Base-by-base conservation (phyloP, 2,797 vertebrate species). In the Myoxocephalus aenaeus region DNA sequence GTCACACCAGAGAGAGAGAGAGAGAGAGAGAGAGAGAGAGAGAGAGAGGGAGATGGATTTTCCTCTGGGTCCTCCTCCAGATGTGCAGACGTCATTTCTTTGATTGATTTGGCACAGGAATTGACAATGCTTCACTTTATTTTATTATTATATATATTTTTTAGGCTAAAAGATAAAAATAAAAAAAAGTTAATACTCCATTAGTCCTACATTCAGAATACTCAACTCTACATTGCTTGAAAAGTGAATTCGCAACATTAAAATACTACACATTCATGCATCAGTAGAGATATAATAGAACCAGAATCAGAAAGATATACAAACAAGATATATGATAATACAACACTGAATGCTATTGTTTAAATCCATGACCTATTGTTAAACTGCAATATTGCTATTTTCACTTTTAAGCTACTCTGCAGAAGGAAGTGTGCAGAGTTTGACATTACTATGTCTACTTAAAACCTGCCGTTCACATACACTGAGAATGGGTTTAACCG, bases 21-120 rank as follows among this genome's bases (percentile, higher is more conserved):
- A 73, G 61, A 74, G 34, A 73, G 82, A 73, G 42, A 58, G 68
- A 56, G 74, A 80, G 70, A 79, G 65, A 53, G 72, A 69, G 65
- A 56, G 62, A 22, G 56, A 53, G 58, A 65, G 65, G 38, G 53
- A 59, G 44, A 58, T 25, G 48, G 80, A 50, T 61, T 80, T 81
- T 84, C 76, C 79, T 84, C 48, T 76, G 82, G 89, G 67, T 91
- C 91, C 92, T 93, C 90, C 88, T 90, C 90, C 92, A 93, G 87
- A 93, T 93, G 92, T 91, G 86, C 80, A 81, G 48, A 82, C 80
- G 80, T 83, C 67, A 77, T 73, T 79, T 71, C n/a, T 51, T 53
- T 18, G 54, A 17, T 11, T 58, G 15, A 58, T 38, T n/a, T 22
- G 58, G 10, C 51, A 53, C 22, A 53, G 10, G 13, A 53, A 36